A percentile compares a stretch with the other conserved stretches of the same genome.
Evolutionary conservation across 2,888 invertebrate species (phyloP).

Genomic region (Catocala nupta): DNA sequence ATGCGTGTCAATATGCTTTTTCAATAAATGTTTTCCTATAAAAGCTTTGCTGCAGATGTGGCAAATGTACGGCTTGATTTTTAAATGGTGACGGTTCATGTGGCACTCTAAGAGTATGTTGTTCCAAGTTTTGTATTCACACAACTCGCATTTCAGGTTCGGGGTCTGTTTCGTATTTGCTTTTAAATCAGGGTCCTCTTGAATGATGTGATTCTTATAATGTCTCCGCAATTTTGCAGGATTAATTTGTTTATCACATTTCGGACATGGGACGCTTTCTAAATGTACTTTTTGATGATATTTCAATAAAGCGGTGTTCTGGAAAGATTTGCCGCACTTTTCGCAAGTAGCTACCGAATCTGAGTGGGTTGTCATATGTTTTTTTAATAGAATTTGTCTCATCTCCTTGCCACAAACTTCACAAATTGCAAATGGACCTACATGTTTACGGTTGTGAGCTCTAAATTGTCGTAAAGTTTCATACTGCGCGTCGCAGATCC

Average conservation of each 20-base stretch:
- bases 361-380: too few species aligned
- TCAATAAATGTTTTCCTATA: conserved; percentile 3
- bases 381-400: neutral
- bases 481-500: too few species aligned
- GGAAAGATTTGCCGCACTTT: conserved; percentile 1
- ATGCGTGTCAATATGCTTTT: neutral
- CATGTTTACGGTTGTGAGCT: conserved; percentile 37
- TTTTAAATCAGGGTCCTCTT: neutral
- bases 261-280: too few species aligned
- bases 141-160: neutral
- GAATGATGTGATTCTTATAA: neutral
- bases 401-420: conserved; percentile 19
- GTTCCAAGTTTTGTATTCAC: neutral
- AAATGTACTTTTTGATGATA: conserved; percentile 3
- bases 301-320: neutral
- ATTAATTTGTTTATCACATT: too few species aligned
- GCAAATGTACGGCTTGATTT: conserved; percentile 47
- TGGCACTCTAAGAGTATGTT: conserved; percentile 38
- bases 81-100: conserved; percentile 47
- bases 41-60: conserved; percentile 46
- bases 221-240: too few species aligned
- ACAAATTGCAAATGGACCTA: conserved; percentile 35
- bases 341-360: neutral
- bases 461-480: conserved; percentile 23
- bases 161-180: neutral